These are phyloP conservation scores for Solenopsis invicta DNA, from an alignment of 1,140 invertebrate species.

Conservation along the genomic window DNA sequence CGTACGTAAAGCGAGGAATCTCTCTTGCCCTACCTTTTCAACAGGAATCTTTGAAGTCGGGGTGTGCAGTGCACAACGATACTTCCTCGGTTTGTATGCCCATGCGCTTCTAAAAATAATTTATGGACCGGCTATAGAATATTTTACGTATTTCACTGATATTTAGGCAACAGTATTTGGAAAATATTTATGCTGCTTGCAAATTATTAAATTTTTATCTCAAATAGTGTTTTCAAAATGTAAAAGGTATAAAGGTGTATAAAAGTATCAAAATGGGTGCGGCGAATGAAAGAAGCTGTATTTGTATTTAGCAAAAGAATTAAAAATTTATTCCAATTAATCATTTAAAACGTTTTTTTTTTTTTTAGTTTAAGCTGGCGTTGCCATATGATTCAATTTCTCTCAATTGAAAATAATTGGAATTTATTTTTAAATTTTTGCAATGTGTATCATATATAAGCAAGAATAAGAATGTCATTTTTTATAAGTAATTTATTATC, in stretches of 20 bases:
- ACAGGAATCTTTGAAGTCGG: conserved; percentile 26
- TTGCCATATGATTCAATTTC: not conserved
- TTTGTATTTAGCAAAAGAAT: not conserved
- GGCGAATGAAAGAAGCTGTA: not conserved
- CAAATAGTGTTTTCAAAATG: not conserved
- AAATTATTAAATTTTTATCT: not conserved
- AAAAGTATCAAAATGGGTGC: not conserved
- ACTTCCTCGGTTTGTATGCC: not conserved
- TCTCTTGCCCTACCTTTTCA: conserved; percentile 28
- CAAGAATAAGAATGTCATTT: no score
- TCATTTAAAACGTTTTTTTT: conserved; percentile 35
- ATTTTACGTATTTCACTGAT: conserved; percentile 15
- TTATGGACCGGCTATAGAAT: conserved; percentile 28
- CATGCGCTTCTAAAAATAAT: conserved; percentile 5
- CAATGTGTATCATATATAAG: no score
- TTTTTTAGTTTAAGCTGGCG: not conserved
- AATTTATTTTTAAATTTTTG: not conserved
- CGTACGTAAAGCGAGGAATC: conserved; percentile 40
- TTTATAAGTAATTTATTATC: no score
- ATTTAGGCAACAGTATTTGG: conserved; percentile 1
- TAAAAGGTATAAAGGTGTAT: not conserved
- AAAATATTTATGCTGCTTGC: not conserved
- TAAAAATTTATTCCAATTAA: not conserved
- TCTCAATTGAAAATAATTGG: not conserved
- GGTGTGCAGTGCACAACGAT: not conserved